A percentile compares a stretch with the other conserved stretches of the same genome.
Evolutionary conservation across 92 coral and sea anemone species (phyloP).

Genomic region (Parazoanthus swiftii): DNA sequence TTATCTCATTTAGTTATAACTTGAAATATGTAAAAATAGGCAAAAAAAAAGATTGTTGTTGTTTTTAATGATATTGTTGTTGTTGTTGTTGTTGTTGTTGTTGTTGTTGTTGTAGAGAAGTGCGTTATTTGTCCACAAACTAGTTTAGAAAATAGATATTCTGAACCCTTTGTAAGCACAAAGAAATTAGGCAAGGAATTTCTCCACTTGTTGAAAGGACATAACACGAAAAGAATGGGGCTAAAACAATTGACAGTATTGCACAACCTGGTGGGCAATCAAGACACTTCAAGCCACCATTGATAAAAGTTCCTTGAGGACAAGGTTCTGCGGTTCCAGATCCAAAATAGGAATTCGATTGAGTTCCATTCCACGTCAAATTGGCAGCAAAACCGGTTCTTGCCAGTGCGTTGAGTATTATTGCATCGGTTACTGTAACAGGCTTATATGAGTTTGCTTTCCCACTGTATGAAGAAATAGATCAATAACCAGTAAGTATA

Average conservation of each 20-base stretch:
- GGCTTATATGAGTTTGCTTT: not conserved
- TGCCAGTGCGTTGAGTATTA: not conserved
- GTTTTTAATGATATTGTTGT: no score
- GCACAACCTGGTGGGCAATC: constrained; percentile 14
- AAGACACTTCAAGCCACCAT: not conserved
- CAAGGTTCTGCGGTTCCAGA: constrained; percentile 8
- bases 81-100: no score
- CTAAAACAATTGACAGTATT: not conserved
- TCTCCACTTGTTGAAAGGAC: no score
- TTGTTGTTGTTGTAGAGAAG: no score
- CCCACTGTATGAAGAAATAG: not conserved
- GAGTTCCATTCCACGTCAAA: not conserved
- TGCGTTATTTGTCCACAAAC: no score
- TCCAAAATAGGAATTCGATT: not conserved
- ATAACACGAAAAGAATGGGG: not conserved
- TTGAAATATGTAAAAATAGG: no score
- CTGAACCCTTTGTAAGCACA: no score
- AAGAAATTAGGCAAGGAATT: no score
- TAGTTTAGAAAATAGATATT: no score
- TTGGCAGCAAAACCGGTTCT: constrained; percentile 22
- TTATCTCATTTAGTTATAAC: no score
- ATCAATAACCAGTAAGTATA: not conserved
- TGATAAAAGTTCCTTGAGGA: not conserved
- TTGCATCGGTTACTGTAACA: not conserved
- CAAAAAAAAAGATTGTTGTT: no score